These are phyloP conservation scores for Engystomops pustulosus DNA, from an alignment of 2,113 vertebrate species.

Conservation along the genomic window DNA sequence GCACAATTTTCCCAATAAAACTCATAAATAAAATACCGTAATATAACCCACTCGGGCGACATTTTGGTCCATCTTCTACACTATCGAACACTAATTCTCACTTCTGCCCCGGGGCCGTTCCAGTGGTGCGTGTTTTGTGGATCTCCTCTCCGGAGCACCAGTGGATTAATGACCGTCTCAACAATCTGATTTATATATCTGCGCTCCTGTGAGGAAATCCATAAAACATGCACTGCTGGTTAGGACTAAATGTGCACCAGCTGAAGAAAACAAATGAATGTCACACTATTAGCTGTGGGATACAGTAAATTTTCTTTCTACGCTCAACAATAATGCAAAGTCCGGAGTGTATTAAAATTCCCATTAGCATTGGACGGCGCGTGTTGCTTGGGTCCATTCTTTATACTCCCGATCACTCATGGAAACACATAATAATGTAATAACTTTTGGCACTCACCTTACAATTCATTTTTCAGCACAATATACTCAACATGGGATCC, in stretches of 20 bases:
- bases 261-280: constrained; percentile 19
- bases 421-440: neutral
- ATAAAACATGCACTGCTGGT: constrained; percentile 4
- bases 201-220: constrained; percentile 13
- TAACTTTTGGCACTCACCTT: neutral
- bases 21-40: too few relatives aligned
- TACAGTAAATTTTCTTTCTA: neutral
- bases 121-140: constrained; percentile 13
- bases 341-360: neutral
- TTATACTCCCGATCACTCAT: neutral
- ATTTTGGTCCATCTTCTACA: neutral
- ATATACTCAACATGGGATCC: too few relatives aligned
- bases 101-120: neutral
- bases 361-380: neutral
- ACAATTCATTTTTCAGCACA: neutral
- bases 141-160: constrained; percentile 14
- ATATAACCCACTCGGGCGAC: neutral
- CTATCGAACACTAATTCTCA: neutral
- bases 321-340: neutral
- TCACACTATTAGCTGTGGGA: neutral
- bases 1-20: neutral
- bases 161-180: constrained; percentile 15
- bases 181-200: constrained; percentile 11
- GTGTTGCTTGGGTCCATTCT: neutral
- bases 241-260: constrained; percentile 8